Conservation (phyloP, 2,113 vertebrate genomes). For the Poeciliopsis retropinna region DNA sequence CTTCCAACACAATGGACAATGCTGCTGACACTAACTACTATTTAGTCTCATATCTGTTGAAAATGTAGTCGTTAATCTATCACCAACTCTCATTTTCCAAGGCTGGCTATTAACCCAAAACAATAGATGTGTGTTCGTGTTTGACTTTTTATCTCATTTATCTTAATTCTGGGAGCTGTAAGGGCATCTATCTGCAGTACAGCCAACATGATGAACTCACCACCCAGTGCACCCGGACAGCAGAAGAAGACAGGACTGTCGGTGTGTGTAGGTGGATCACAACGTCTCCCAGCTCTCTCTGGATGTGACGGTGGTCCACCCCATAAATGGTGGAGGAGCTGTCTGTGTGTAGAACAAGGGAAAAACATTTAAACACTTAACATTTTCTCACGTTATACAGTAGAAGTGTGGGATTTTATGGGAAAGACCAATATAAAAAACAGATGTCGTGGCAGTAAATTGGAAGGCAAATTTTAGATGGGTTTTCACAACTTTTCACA, state of each 20-base stretch:
- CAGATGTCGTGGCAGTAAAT: neutral
- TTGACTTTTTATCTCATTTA: conserved; percentile 14
- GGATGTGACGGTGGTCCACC: conserved; percentile 96
- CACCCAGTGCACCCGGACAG: conserved; percentile 96
- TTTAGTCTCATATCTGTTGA: neutral
- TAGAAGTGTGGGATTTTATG: neutral
- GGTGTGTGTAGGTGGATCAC: conserved; percentile 94
- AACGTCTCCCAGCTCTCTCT: conserved; percentile 93
- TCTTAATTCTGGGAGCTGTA: neutral
- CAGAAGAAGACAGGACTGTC: conserved; percentile 92
- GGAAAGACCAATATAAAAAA: neutral
- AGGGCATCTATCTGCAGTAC: neutral
- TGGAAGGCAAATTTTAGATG: neutral
- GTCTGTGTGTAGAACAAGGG: conserved; percentile 63
- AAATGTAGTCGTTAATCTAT: neutral
- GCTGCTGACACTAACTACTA: neutral
- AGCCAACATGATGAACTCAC: conserved; percentile 71
- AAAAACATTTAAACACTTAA: neutral
- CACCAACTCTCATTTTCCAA: neutral
- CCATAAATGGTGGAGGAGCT: conserved; percentile 92
- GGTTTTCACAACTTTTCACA: neutral
- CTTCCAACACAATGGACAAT: neutral
- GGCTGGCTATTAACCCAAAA: neutral
- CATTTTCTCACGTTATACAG: neutral
- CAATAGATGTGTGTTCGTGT: conserved; percentile 10